Conservation (phyloP, 2,888 invertebrate species). For the Caenorhabditis virilis region DNA sequence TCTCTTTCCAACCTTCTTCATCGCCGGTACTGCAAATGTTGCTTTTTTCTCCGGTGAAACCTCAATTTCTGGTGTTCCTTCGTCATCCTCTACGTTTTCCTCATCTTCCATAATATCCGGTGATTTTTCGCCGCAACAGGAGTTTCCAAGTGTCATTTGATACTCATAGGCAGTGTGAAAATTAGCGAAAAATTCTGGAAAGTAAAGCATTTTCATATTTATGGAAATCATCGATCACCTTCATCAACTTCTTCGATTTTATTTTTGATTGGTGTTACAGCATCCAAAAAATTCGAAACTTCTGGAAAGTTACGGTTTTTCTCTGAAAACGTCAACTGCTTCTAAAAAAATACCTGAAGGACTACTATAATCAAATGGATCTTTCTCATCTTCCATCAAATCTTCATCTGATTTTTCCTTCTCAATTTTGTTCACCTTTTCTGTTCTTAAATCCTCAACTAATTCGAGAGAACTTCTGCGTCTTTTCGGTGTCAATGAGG, state of each 20-base stretch:
- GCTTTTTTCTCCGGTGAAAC: too few species aligned
- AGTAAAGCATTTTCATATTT: neutral
- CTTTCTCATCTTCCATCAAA: constrained; percentile 2
- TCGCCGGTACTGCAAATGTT: too few species aligned
- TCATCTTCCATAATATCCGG: too few species aligned
- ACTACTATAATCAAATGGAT: constrained; percentile 7
- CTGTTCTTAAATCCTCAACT: neutral
- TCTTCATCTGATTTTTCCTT: neutral
- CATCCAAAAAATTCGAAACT: constrained; percentile 1
- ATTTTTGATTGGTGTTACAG: neutral
- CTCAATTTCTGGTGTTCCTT: too few species aligned
- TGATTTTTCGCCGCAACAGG: too few species aligned
- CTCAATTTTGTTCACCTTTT: neutral
- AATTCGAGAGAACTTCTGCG: constrained; percentile 5
- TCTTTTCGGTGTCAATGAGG: constrained; percentile 21
- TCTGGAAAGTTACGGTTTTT: too few species aligned
- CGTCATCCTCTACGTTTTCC: too few species aligned
- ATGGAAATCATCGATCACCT: neutral
- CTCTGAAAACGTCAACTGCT: neutral
- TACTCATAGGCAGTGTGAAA: neutral
- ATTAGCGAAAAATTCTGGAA: neutral
- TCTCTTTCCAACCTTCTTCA: too few species aligned
- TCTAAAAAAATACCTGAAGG: constrained; percentile 11
- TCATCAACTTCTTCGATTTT: neutral
- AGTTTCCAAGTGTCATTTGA: too few species aligned